phyloP scores from a whole-genome alignment of 2,113 vertebrate genomes.

The Equus quagga region DNA sequence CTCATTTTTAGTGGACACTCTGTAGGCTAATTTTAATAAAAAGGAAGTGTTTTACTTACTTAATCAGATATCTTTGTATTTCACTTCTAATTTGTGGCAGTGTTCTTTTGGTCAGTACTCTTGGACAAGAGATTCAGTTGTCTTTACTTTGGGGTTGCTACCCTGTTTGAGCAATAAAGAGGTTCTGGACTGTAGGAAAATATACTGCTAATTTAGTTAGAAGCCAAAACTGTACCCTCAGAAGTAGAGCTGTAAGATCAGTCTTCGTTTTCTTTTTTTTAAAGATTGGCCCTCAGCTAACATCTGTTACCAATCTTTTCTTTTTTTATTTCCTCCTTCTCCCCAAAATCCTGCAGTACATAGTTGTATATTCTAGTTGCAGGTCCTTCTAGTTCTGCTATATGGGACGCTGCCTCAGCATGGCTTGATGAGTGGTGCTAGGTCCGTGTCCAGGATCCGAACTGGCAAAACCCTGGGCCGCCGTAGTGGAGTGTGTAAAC shows the following conservation, averaged over 20 bases:
- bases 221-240: not conserved
- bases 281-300: no score
- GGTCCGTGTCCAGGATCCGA: no score
- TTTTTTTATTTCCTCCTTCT: no score
- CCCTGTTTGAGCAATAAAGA: not conserved
- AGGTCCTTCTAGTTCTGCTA: no score
- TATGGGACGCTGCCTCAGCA: no score
- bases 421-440: no score
- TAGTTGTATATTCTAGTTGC: no score
- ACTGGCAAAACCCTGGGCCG: no score
- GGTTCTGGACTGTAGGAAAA: not conserved
- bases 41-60: slow-evolving; percentile 34
- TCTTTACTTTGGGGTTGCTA: not conserved
- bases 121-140: not conserved
- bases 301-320: no score
- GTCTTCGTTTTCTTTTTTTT: not conserved
- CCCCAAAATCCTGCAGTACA: no score
- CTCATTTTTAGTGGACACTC: not conserved
- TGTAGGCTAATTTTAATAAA: not conserved
- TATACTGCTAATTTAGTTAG: not conserved
- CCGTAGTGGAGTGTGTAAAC: no score
- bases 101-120: slow-evolving; percentile 2
- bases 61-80: not conserved
- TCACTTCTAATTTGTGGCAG: not conserved
- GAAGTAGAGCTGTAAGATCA: not conserved